These are phyloP conservation scores for Neomorphus geoffroyi DNA, from an alignment of 2,797 vertebrate genomes.

Conservation along the genomic window DNA sequence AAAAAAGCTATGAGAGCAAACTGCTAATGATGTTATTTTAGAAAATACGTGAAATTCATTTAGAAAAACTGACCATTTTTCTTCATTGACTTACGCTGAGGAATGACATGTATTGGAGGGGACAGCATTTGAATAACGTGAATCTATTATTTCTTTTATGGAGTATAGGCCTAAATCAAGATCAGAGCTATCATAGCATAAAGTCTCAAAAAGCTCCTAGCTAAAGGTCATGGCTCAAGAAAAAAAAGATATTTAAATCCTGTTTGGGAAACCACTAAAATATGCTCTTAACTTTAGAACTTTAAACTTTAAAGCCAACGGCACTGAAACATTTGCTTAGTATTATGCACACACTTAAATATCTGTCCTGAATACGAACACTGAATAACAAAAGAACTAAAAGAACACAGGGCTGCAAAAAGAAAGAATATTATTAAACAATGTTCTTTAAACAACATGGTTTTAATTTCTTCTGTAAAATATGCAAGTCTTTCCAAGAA, in stretches of 20 bases:
- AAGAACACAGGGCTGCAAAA: slow-evolving; percentile 35
- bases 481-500: slow-evolving; percentile 72
- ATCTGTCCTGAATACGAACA: background rate
- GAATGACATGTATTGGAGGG: background rate
- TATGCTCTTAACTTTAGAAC: slow-evolving; percentile 40
- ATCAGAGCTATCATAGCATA: background rate
- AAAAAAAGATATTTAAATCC: background rate
- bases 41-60: background rate
- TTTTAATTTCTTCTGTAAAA: slow-evolving; percentile 62
- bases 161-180: background rate
- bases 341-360: slow-evolving; percentile 32
- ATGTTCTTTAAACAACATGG: slow-evolving; percentile 59
- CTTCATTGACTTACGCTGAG: background rate
- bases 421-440: slow-evolving; percentile 56
- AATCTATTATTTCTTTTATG: background rate
- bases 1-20: background rate
- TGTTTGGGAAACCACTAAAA: slow-evolving; percentile 43
- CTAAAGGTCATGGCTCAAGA: background rate
- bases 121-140: background rate
- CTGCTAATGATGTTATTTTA: background rate
- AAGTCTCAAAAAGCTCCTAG: background rate
- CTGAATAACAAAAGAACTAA: slow-evolving; percentile 37
- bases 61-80: background rate
- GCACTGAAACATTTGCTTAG: slow-evolving; percentile 47
- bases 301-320: slow-evolving; percentile 25